Base-by-base conservation (phyloP, 53 echinoderm and acorn worm genomes). In the Holothuria leucospilota region DNA sequence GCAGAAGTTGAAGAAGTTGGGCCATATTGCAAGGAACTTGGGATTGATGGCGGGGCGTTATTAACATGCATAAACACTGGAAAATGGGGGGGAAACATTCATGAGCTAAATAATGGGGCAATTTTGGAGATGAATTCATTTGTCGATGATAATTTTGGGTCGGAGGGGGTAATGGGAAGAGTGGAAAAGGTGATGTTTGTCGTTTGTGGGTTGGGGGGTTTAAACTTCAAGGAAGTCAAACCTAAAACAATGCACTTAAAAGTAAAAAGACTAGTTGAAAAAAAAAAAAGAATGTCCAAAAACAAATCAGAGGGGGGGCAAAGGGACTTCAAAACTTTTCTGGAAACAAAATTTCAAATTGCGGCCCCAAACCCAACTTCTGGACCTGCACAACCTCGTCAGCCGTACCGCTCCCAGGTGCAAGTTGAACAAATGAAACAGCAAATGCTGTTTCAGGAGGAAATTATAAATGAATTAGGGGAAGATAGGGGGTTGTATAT, bases 61-160 rank as follows among this genome's bases (percentile, higher is more conserved):
- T 42, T 42, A 42, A 42, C 42, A 42, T 42, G 42, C 42, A 42
- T 42, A 42, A 42, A 42, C 42, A 42, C 42, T 42, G 64, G 64
- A 26, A 63, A 63, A 63, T 63, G 64, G 64, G 64, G 27, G n/a
- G 64, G 64, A 24, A n/a, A 63, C n/a, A 26, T 63, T 24, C 64
- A 63, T 63, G 64, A 63, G 27, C n/a, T 63, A 26, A 63, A 63
- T 63, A 63, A n/a, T n/a, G 64, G 64, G n/a, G 64, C 27, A 24
- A 63, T 63, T 63, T 63, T 63, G 64, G 64, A 63, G 27, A 24
- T n/a, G 4, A 26, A 28, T 24, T 2, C 24, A 26, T 65, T 65
- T 65, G 25, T 65, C 2, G 8, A 65, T 28, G 8, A 26, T 0
- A 24, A 6, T 65, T 65, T 65, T 24, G 65, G 65, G 24, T 65